Conservation (phyloP, 1,140 invertebrate genomes). For the Trinorchestia longiramus region DNA sequence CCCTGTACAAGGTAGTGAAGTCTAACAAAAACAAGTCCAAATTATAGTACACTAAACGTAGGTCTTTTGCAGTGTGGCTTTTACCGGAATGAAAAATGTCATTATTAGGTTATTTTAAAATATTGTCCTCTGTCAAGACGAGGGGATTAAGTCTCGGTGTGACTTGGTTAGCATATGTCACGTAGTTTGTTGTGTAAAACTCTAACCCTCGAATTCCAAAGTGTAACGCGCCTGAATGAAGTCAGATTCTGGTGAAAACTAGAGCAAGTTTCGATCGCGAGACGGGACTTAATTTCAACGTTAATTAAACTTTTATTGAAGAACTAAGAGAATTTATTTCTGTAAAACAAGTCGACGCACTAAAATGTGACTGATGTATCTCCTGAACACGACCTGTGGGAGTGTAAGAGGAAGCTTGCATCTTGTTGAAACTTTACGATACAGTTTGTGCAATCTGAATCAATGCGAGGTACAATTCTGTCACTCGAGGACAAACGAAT, state of each 20-base stretch:
- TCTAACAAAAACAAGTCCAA: neutral
- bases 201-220: neutral
- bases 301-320: neutral
- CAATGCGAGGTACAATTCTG: neutral
- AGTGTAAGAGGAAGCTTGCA: neutral
- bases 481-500: neutral
- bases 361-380: neutral
- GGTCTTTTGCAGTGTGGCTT: too few species aligned
- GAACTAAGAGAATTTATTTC: neutral
- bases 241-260: neutral
- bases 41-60: too few species aligned
- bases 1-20: neutral
- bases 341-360: neutral
- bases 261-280: neutral
- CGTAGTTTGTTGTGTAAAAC: too few species aligned
- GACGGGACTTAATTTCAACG: neutral
- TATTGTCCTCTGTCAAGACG: too few species aligned
- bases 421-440: neutral
- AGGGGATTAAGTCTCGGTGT: too few species aligned
- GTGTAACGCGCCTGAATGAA: neutral
- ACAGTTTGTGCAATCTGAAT: neutral
- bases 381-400: neutral
- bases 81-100: too few species aligned
- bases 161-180: too few species aligned
- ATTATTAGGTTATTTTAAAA: too few species aligned